A percentile compares a stretch with the other conserved stretches of the same genome.
Conservation (phyloP, 2,797 vertebrate species). For the Notolabrus celidotus region DNA sequence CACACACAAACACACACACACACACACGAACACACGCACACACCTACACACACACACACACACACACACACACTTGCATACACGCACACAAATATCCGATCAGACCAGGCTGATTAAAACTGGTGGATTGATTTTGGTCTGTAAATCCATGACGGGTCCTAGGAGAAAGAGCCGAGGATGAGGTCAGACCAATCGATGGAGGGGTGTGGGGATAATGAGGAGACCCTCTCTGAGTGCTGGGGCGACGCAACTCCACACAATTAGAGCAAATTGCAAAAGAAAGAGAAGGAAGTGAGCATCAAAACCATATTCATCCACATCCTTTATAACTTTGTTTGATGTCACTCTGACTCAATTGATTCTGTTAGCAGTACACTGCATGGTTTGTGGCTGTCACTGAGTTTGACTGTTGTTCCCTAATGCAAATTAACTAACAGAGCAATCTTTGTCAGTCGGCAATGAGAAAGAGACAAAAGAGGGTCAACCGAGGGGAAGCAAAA, state of each 20-base stretch:
- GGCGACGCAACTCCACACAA: slow-evolving; percentile 47
- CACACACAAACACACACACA: slow-evolving; percentile 12
- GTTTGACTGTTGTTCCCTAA: slow-evolving; percentile 15
- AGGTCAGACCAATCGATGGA: slow-evolving; percentile 79
- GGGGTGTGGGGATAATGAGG: slow-evolving; percentile 76
- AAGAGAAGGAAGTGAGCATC: slow-evolving; percentile 21
- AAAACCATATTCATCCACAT: not conserved
- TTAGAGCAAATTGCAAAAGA: slow-evolving; percentile 65
- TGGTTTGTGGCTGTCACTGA: not conserved
- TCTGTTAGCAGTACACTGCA: not conserved
- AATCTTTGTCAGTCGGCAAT: slow-evolving; percentile 11
- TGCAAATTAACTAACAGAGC: slow-evolving; percentile 25
- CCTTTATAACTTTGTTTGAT: not conserved
- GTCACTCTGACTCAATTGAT: not conserved
- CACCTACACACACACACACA: slow-evolving; percentile 10
- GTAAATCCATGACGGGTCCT: slow-evolving; percentile 74
- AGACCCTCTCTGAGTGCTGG: slow-evolving; percentile 43
- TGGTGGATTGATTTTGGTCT: slow-evolving; percentile 80
- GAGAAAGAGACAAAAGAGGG: not conserved
- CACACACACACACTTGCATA: slow-evolving; percentile 10
- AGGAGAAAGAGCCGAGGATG: slow-evolving; percentile 72
- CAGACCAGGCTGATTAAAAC: slow-evolving; percentile 78
- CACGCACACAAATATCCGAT: slow-evolving; percentile 52
- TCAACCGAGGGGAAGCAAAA: slow-evolving; percentile 6
- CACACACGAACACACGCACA: too few relatives aligned